Evolutionary conservation across 2,113 vertebrate species (phyloP).

Genomic region (Ia io): DNA sequence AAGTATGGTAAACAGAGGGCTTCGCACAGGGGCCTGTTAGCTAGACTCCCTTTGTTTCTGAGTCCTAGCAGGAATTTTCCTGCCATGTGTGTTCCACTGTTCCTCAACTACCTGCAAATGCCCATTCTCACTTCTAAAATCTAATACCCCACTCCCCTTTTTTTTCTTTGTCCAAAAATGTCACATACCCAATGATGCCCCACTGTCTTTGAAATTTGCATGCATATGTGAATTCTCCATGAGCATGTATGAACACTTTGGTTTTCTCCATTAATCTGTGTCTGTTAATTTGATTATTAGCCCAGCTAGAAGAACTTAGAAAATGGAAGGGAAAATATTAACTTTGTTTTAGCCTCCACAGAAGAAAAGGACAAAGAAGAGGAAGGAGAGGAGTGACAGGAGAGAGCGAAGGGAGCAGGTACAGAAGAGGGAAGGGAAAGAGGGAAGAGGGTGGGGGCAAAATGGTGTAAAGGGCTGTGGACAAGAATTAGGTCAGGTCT

Average conservation of each 20-base stretch:
- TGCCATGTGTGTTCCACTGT: neutral
- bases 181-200: neutral
- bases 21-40: neutral
- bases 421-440: too few relatives aligned
- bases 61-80: neutral
- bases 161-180: neutral
- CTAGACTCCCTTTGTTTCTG: neutral
- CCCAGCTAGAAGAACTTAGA: neutral
- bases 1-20: neutral
- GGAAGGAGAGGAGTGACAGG: neutral
- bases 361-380: neutral
- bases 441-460: accelerated
- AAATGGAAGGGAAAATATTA: neutral
- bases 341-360: neutral
- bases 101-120: neutral
- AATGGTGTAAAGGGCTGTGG: neutral
- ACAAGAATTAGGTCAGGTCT: neutral
- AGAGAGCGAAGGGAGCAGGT: too few relatives aligned
- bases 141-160: neutral
- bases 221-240: neutral
- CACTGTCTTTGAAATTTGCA: neutral
- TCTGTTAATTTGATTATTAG: neutral
- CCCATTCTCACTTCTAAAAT: neutral
- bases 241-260: neutral
- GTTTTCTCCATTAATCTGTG: neutral